These are phyloP conservation scores for Orthonychiurus folsomi DNA, from an alignment of 2,888 invertebrate species.

Conservation along the genomic window DNA sequence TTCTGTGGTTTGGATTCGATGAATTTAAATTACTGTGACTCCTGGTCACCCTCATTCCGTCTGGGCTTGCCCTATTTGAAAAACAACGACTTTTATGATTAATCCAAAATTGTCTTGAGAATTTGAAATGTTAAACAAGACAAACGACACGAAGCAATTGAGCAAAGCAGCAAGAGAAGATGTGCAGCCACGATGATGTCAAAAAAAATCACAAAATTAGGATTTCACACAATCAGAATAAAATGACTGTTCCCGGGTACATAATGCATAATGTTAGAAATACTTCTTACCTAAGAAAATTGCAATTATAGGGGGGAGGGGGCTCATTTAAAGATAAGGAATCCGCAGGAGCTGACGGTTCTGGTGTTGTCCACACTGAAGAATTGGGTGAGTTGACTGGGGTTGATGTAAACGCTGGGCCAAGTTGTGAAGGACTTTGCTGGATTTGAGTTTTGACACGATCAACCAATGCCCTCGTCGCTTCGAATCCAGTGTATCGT, in stretches of 20 bases:
- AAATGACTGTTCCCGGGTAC: too few species aligned
- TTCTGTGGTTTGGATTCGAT: neutral
- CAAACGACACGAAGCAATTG: neutral
- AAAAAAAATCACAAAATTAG: neutral
- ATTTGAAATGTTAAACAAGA: too few species aligned
- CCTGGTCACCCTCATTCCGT: neutral
- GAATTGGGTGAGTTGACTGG: constrained; percentile 27
- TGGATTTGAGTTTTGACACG: constrained; percentile 30
- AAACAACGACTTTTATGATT: neutral
- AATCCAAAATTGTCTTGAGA: too few species aligned
- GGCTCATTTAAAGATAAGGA: constrained; percentile 23
- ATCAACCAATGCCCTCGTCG: constrained; percentile 29
- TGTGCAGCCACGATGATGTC: neutral
- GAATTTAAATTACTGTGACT: neutral
- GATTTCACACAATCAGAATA: neutral
- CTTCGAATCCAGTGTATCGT: constrained; percentile 35
- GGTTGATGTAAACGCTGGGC: constrained; percentile 23
- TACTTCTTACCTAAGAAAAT: constrained; percentile 30
- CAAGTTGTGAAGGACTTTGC: constrained; percentile 14
- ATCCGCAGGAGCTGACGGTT: constrained; percentile 9
- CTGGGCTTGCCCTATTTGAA: neutral
- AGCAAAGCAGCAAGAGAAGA: neutral
- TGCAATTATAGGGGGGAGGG: constrained; percentile 39
- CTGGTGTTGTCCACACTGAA: constrained; percentile 13
- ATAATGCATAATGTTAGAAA: too few species aligned